phyloP scores from a whole-genome alignment of 2,113 vertebrate genomes.

The Callocephalon fimbriatum region DNA sequence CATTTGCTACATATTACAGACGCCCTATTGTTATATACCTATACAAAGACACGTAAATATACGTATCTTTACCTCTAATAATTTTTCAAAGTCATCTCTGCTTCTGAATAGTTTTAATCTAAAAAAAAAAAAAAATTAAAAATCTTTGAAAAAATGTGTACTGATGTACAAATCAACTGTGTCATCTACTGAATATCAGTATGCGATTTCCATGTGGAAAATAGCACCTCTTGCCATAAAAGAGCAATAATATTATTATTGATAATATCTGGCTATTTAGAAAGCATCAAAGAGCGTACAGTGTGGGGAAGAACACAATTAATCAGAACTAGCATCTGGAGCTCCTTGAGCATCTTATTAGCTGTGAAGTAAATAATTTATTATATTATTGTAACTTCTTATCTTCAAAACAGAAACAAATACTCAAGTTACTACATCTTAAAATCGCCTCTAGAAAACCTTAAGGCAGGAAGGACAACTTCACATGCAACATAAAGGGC shows the following conservation, averaged over 20 bases:
- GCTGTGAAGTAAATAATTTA: not conserved
- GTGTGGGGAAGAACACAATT: not conserved
- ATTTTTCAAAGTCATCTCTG: not conserved
- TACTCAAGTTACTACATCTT: not conserved
- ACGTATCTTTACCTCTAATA: not conserved
- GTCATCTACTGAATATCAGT: not conserved
- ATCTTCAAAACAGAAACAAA: not conserved
- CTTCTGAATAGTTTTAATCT: not conserved
- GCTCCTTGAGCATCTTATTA: not conserved
- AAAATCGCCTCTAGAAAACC: not conserved
- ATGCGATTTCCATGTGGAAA: not conserved
- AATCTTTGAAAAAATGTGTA: not conserved
- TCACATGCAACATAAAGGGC: not conserved
- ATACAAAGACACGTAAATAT: fast-evolving
- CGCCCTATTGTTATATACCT: not conserved
- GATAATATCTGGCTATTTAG: not conserved
- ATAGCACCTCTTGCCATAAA: not conserved
- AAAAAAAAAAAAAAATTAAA: not conserved
- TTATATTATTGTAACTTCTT: not conserved
- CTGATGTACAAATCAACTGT: not conserved
- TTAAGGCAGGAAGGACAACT: not conserved
- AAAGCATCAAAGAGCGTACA: not conserved
- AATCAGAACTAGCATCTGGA: not conserved
- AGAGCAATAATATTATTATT: not conserved
- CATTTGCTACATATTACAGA: not conserved